Evolutionary conservation across 2,888 invertebrate species (phyloP), one percentile per base, ranked within the genome.

Genomic region (Crepidodera aurea): DNA sequence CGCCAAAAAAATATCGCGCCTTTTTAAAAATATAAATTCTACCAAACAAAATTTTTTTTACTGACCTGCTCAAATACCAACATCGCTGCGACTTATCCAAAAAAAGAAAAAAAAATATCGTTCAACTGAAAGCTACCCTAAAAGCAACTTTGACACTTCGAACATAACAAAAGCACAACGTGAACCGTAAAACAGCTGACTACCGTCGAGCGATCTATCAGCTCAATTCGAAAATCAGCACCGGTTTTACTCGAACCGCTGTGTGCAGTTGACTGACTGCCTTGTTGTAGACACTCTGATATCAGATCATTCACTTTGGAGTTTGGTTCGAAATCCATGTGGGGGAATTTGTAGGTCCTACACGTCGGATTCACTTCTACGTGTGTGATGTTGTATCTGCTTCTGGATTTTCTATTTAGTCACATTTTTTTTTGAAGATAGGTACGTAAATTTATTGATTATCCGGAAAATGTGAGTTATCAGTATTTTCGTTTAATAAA

Each of bases 301-400:
- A 72, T 69, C 71, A 70, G 73, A 73, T 73, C 73, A 69, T 73
- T 73, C 72, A 73, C 73, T 67, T 69, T 42, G 62, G 65, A 29
- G 62, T 64, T 60, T 59, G 57, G 61, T 48, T 27, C 48, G 48
- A 16, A 29, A 5, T 48, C 62, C 64, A 57, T 68, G 67, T 67
- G 70, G 70, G 72, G 70, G 68, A 56, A 62, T 60, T 61, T 51
- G 55, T 46, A 50, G 62, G 57, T 54, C 37, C 58, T 58, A 8
- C 29, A 50, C n/a, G 29, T 25, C 6, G 44, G 22, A 44, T 25
- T 44, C 44, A 22, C 25, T 22, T 42, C 12, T 42, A 42, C 25
- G 7, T 8, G 37, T 13, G 7, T 19, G 37, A 13, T 51, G 37
- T 58, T 44, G 54, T 51, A 58, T 57, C 53, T 59, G 58, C 51